A percentile compares a stretch with the other conserved stretches of the same genome.
These are phyloP conservation scores for Drosophila monieri DNA, from an alignment of 2,888 invertebrate genomes.

Conservation along the genomic window DNA sequence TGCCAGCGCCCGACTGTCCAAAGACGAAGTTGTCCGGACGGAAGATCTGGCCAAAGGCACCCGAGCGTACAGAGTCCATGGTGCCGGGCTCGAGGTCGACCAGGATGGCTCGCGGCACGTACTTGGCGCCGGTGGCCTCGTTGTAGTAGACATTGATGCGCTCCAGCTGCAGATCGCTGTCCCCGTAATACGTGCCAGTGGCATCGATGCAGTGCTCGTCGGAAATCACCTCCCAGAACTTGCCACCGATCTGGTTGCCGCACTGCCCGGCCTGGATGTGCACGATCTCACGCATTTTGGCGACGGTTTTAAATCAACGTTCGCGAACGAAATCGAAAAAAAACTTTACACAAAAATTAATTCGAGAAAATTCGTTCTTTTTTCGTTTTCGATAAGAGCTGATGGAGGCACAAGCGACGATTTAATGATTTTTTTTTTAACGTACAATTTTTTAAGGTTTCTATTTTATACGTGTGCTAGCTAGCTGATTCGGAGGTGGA, in stretches of 20 bases:
- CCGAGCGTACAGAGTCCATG: slow-evolving; percentile 98
- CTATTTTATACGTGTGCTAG: slow-evolving; percentile 56
- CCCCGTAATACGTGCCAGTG: slow-evolving; percentile 94
- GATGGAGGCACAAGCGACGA: slow-evolving; percentile 27
- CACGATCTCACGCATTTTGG: slow-evolving; percentile 97
- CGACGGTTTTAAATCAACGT: not conserved
- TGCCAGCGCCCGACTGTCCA: slow-evolving; percentile 93
- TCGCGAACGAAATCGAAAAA: slow-evolving; percentile 2
- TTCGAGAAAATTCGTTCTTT: slow-evolving; percentile 8
- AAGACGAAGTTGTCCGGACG: slow-evolving; percentile 98
- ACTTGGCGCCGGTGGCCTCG: slow-evolving; percentile 96
- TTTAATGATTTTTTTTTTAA: slow-evolving; percentile 45
- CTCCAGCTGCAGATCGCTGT: slow-evolving; percentile 96
- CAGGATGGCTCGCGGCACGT: slow-evolving; percentile 96
- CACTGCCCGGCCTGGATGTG: slow-evolving; percentile 98
- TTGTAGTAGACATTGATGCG: slow-evolving; percentile 98
- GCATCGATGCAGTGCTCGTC: slow-evolving; percentile 98
- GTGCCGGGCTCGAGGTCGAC: slow-evolving; percentile 98
- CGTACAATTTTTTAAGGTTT: slow-evolving; percentile 62
- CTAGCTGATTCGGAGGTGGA: slow-evolving; percentile 56
- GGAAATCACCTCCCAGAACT: slow-evolving; percentile 98
- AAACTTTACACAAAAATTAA: slow-evolving; percentile 11
- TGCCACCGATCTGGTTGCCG: slow-evolving; percentile 98
- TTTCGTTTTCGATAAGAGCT: not conserved
- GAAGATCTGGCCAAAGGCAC: slow-evolving; percentile 97